Evolutionary conservation across 2,113 vertebrate genomes (phyloP), one percentile per base, ranked within the genome.

Genomic region (Pluvianellus socialis): DNA sequence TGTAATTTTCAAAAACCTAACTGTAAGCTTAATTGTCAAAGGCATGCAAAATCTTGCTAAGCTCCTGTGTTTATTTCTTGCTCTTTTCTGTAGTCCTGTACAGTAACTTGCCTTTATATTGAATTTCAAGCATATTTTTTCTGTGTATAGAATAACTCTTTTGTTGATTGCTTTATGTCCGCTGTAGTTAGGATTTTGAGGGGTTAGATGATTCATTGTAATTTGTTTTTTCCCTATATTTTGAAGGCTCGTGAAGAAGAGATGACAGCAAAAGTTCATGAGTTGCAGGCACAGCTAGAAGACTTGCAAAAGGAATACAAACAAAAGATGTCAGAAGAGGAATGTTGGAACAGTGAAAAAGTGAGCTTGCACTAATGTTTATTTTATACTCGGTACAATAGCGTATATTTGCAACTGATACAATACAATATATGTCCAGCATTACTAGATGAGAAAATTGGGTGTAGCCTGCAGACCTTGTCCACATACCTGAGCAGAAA

Each of bases 201-300:
- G 56, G 12, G 12, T 65, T 68, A 35, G 14, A 24, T 68, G 33
- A n/a, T 55, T 52, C 49, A 45, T 45, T 74, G 11, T 90, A 65
- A 38, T 50, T 26, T 38, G 38, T 88, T 66, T 82, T 76, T 62
- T 61, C 52, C n/a, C 53, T 87, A 18, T 35, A 30, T 94, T 88
- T 76, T 95, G 59, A 97, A 99, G 99, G 98, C 96, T 96, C 98
- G 99, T 93, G 99, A 99, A 96, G 99, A 99, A 77, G 99, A 99
- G 98, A 99, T 99, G 99, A 98, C 99, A 49, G 97, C 96, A 62
- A 98, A 99, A 97, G 99, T 99, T 91, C 97, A 97, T 66, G 99
- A 99, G 75, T 96, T 99, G 50, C 98, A 99, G 96, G 97, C 98
- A 52, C 98, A 99, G 52, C 96, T 99, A 65, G 98, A 99, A 87